phyloP scores from a whole-genome alignment of 2,113 vertebrate species.

The Gambusia affinis region DNA sequence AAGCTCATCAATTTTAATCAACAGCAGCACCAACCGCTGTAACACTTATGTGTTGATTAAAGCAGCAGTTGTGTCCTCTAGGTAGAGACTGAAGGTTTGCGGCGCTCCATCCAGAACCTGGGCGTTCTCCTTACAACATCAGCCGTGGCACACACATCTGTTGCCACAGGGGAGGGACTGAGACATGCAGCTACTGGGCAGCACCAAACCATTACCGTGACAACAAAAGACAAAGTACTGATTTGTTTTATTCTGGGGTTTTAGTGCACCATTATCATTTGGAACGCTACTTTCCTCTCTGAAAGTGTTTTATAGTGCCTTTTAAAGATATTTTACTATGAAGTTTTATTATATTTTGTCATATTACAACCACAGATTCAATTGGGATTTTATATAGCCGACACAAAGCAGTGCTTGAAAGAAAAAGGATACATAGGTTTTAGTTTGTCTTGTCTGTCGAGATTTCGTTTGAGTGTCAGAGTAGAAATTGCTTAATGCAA shows the following conservation, averaged over 20 bases:
- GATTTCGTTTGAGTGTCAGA: too few relatives aligned
- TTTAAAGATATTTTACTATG: too few relatives aligned
- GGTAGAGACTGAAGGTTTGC: constrained; percentile 90
- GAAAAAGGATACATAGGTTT: too few relatives aligned
- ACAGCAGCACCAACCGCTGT: not conserved
- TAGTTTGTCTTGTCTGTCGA: too few relatives aligned
- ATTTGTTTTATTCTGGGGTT: not conserved
- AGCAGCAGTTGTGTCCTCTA: constrained; percentile 6
- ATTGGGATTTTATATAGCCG: too few relatives aligned
- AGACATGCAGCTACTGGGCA: constrained; percentile 91
- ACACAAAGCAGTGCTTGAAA: too few relatives aligned
- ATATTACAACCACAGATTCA: too few relatives aligned
- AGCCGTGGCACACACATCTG: constrained; percentile 89
- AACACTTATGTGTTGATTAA: not conserved
- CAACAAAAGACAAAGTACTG: constrained; percentile 91
- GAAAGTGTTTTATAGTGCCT: not conserved
- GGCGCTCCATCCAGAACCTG: constrained; percentile 93
- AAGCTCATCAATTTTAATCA: not conserved
- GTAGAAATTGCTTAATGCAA: too few relatives aligned
- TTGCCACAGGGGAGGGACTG: constrained; percentile 93
- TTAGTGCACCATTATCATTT: too few relatives aligned
- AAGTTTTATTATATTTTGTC: too few relatives aligned
- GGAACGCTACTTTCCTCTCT: too few relatives aligned
- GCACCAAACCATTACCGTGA: constrained; percentile 88
- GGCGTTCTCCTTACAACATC: constrained; percentile 90